Base-by-base conservation (phyloP, 1,140 invertebrate genomes). In the Bathynomus jamesi region DNA sequence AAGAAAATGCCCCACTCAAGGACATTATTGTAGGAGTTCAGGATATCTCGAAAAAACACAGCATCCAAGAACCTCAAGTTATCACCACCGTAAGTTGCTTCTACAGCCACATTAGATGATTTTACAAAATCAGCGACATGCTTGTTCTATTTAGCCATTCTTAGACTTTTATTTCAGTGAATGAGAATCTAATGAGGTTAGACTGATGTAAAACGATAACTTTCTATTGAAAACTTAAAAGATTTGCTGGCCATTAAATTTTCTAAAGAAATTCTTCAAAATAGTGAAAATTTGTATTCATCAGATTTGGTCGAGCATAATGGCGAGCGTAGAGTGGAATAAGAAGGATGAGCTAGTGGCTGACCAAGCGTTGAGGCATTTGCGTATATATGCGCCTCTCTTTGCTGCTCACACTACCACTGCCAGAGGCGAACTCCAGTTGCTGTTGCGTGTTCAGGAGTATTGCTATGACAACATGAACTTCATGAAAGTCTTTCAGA, bases 391-490 rank as follows among this genome's bases (percentile, higher is more conserved):
- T 82, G 91, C 91, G 77, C 86, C 88, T 61, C 84, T 98, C 71
- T 88, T 98, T 81, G 89, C 88, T 75, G 91, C 92, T 17, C 95
- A 97, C 80, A 90, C 92, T 74, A 80, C 79, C 78, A 90, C 88
- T 75, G 89, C 89, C 77, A 91, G 89, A 79, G 90, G 94, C 65
- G 93, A 97, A 84, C 85, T 96, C 78, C 89, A 89, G 62, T 86
- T 98, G 64, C 86, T 97, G 78, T 85, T 94, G 65, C 94, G 93
- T 82, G 90, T 97, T 78, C 95, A 98, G 83, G 95, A 97, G 81
- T 98, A 92, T 84, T 98, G 95, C 84, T 98, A 97, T 83, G 94
- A 96, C 80, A 97, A 98, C 85, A 97, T 97, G 93, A 95, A 92
- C 83, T 97, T 98, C 83, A 95, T 98, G 91, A 95, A 96, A 83